Evolutionary conservation across 2,888 invertebrate genomes (phyloP).

Genomic region (Ophonus ardosiacus): DNA sequence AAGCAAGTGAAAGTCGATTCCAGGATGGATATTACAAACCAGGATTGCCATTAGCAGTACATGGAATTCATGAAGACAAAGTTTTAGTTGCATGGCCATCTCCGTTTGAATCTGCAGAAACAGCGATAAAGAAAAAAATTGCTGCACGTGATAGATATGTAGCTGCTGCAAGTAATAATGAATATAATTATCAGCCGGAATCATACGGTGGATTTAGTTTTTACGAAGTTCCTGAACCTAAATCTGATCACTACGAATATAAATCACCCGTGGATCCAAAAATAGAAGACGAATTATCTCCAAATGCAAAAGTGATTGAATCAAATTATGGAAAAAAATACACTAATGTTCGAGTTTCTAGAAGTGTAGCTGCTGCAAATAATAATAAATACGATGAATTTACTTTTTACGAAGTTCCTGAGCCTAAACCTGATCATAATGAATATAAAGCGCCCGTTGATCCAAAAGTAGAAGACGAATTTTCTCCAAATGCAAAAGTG

Average conservation of each 20-base stretch:
- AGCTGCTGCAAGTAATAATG: constrained; percentile 53
- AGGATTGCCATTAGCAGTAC: constrained; percentile 50
- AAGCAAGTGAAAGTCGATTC: constrained; percentile 66
- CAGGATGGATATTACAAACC: constrained; percentile 42
- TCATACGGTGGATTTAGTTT: constrained; percentile 49
- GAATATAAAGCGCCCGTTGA: constrained; percentile 44
- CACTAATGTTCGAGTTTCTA: constrained; percentile 17
- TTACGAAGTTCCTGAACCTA: constrained; percentile 42
- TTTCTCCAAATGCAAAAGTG: constrained; percentile 70
- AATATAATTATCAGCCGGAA: constrained; percentile 52
- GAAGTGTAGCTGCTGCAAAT: constrained; percentile 41
- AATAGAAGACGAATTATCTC: constrained; percentile 70
- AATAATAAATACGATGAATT: constrained; percentile 53
- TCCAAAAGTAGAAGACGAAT: constrained; percentile 69
- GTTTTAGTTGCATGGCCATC: constrained; percentile 70
- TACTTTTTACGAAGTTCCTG: constrained; percentile 47
- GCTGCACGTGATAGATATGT: constrained; percentile 4
- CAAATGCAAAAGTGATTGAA: constrained; percentile 69
- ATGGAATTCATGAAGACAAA: constrained; percentile 70
- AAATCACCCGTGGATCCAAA: constrained; percentile 61
- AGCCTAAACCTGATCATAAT: constrained; percentile 33
- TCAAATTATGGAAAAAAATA: constrained; percentile 67
- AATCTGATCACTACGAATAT: constrained; percentile 27
- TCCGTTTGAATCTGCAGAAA: constrained; percentile 72
- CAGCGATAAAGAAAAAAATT: constrained; percentile 67